Evolutionary conservation across 2,113 vertebrate genomes (phyloP).

Genomic region (Noturus placidus): DNA sequence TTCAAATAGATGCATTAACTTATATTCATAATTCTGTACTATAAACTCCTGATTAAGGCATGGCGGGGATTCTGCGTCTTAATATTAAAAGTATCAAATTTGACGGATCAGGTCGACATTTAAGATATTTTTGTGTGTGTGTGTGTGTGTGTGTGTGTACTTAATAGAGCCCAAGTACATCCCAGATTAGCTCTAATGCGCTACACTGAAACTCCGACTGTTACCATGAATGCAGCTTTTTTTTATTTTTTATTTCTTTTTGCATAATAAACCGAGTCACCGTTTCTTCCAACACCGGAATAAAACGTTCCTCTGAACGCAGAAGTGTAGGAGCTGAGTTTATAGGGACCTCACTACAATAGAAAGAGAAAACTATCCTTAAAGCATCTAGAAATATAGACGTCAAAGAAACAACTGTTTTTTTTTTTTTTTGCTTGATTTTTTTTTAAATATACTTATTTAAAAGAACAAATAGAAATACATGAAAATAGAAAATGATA

Average conservation of each 20-base stretch:
- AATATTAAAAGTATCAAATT: background rate
- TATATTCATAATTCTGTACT: background rate
- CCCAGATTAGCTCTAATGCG: background rate
- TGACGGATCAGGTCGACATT: background rate
- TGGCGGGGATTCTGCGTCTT: background rate
- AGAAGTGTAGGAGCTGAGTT: background rate
- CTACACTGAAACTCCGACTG: background rate
- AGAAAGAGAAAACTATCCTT: background rate
- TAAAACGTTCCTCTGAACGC: background rate
- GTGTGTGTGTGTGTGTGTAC: background rate
- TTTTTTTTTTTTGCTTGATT: background rate
- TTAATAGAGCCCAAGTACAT: background rate
- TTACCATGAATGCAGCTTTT: background rate
- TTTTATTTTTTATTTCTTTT: background rate
- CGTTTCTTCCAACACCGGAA: background rate
- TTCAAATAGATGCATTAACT: background rate
- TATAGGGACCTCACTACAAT: background rate
- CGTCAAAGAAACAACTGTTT: background rate
- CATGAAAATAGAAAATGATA: background rate
- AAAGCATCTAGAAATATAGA: background rate
- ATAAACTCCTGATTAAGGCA: background rate
- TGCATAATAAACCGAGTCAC: background rate
- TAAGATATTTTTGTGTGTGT: too few relatives aligned
- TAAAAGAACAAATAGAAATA: background rate
- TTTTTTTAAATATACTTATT: background rate